Evolutionary conservation across 2,113 vertebrate genomes (phyloP), one percentile per base, ranked within the genome.

Genomic region (Scopus umbretta): DNA sequence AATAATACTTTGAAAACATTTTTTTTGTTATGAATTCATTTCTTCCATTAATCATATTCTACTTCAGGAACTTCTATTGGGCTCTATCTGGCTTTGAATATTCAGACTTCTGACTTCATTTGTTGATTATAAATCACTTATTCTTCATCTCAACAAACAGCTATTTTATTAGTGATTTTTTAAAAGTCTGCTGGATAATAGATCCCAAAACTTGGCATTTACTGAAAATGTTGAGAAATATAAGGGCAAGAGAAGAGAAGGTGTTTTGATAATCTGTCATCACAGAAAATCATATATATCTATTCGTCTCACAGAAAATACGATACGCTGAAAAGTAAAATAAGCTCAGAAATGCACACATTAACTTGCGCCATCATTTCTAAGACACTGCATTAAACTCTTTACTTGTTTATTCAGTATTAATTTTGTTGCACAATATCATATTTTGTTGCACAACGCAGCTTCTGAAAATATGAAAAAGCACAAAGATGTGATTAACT

Each of bases 1-100:
- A 97, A 96, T 72, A 94, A 95, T 87, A 92, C 27, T 88, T 89
- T 73, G 30, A 74, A 96, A 96, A 85, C 45, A 10, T 76, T 66
- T 82, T 95, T 96, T 55, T 88, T 95, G 43, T 71, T 90, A 84
- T 93, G 38, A 96, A 36, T 94, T 97, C 38, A n/a, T 71, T 96
- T 96, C 78, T 91, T 73, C 29, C 70, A 68, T 58, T 78, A 68
- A 52, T 89, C 92, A 62, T 89, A 94, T 49, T 82, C 76, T 58
- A 50, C 8, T 79, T 72, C 26, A 49, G 40, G 30, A 32, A 76
- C n/a, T 66, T 81, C 42, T 75, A 17, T 14, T 15, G 3, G 34
- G 19, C 8, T 79, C 11, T 78, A 56, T 40, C 58, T 91, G 45
- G 25, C 67, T 93, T 89, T 84, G 62, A 94, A 73, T 50, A 87